A percentile compares a stretch with the other conserved stretches of the same genome.
These are phyloP conservation scores for Penelope pileata DNA, from an alignment of 2,113 vertebrate genomes.

Conservation along the genomic window DNA sequence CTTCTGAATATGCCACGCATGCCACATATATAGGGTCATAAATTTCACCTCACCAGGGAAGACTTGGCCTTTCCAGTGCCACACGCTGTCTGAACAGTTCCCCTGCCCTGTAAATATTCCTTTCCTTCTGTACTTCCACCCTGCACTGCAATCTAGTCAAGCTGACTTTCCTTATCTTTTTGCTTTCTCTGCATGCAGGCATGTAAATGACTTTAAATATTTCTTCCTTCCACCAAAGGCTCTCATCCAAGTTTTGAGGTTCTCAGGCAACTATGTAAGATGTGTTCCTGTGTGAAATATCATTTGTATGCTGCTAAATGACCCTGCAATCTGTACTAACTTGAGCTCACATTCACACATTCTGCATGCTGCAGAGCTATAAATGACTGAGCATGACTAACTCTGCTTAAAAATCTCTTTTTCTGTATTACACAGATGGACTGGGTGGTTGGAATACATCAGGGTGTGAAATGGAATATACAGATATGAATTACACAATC, in stretches of 20 bases:
- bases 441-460: slow-evolving; percentile 86
- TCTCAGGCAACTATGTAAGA: slow-evolving; percentile 6
- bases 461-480: slow-evolving; percentile 79
- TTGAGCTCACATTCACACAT: slow-evolving; percentile 56
- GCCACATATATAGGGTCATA: background rate
- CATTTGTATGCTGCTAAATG: slow-evolving; percentile 29
- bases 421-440: slow-evolving; percentile 78
- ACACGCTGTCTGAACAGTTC: background rate
- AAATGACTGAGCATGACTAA: slow-evolving; percentile 70
- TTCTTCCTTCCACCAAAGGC: background rate
- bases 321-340: slow-evolving; percentile 63
- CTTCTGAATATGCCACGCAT: background rate
- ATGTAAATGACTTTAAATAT: background rate
- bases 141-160: background rate
- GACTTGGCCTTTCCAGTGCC: background rate
- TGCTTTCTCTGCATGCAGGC: background rate
- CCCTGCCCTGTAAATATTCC: background rate
- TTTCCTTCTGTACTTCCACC: background rate
- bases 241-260: slow-evolving; percentile 20
- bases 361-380: slow-evolving; percentile 50
- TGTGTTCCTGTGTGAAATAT: slow-evolving; percentile 37
- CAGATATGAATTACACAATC: slow-evolving; percentile 80
- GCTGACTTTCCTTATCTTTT: background rate
- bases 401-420: slow-evolving; percentile 70
- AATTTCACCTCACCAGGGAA: background rate